A percentile compares a stretch with the other conserved stretches of the same genome.
Evolutionary conservation across 2,888 invertebrate species (phyloP).

Genomic region (Drosophila formosana): DNA sequence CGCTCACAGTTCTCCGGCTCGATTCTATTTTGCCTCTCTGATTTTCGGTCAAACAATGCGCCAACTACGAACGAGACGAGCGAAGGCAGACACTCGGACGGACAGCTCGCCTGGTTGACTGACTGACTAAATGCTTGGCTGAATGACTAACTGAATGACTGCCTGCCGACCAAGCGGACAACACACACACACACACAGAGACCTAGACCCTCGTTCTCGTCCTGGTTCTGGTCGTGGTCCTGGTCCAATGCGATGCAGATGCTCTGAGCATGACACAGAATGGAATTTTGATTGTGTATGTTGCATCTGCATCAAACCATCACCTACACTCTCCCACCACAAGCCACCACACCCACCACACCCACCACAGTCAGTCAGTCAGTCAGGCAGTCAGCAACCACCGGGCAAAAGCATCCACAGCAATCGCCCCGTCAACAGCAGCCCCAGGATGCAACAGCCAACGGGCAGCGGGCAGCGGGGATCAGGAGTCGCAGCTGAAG

Average conservation of each 20-base stretch:
- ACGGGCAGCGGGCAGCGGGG: neutral
- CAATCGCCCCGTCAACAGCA: conserved; percentile 19
- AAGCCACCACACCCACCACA: too few species aligned
- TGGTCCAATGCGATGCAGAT: conserved; percentile 19
- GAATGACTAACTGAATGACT: conserved; percentile 66
- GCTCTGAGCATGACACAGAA: conserved; percentile 56
- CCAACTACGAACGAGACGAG: conserved; percentile 29
- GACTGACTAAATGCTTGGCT: conserved; percentile 63
- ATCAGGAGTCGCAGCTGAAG: neutral
- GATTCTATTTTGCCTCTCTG: conserved; percentile 57
- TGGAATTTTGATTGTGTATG: conserved; percentile 73
- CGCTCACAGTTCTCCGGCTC: conserved; percentile 44
- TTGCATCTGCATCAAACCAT: conserved; percentile 50
- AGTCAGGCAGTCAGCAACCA: conserved; percentile 13
- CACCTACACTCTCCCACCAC: conserved; percentile 7
- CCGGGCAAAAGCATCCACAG: conserved; percentile 16
- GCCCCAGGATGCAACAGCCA: neutral
- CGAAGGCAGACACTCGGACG: conserved; percentile 19
- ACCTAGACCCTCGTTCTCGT: conserved; percentile 20
- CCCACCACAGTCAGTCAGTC: conserved; percentile 15
- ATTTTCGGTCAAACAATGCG: conserved; percentile 62
- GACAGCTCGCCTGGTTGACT: conserved; percentile 57
- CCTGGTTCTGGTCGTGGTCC: neutral
- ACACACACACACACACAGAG: conserved; percentile 11
- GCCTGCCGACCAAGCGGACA: conserved; percentile 44